phyloP scores from a whole-genome alignment of 2,113 vertebrate genomes.

The Prochilodus magdalenae region DNA sequence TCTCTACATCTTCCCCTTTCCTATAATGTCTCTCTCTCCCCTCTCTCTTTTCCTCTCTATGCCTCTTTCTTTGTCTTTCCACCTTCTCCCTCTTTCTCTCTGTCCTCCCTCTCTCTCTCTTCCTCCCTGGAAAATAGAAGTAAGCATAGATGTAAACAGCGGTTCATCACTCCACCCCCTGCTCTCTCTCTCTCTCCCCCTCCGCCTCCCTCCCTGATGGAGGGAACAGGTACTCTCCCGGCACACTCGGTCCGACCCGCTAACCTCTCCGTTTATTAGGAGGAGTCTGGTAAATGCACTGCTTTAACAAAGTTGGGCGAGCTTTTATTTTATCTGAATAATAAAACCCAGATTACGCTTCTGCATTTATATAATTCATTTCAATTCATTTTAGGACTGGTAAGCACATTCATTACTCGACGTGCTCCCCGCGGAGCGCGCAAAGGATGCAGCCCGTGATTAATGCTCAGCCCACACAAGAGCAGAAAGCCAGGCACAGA shows the following conservation, averaged over 20 bases:
- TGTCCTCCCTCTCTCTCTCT: too few relatives aligned
- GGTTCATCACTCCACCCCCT: too few relatives aligned
- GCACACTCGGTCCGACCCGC: neutral
- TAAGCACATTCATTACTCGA: constrained; percentile 56
- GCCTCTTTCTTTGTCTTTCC: too few relatives aligned
- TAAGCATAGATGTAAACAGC: too few relatives aligned
- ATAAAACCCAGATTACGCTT: constrained; percentile 38
- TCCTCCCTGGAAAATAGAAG: too few relatives aligned
- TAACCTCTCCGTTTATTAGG: constrained; percentile 8
- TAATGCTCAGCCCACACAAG: constrained; percentile 59
- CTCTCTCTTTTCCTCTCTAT: too few relatives aligned
- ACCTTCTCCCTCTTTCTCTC: too few relatives aligned
- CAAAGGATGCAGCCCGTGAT: constrained; percentile 53
- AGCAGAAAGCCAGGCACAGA: constrained; percentile 52
- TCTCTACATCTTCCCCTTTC: neutral
- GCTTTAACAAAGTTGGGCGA: neutral
- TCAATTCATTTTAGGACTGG: constrained; percentile 41
- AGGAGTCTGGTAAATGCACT: neutral
- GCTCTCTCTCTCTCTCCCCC: neutral
- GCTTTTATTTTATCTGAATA: constrained; percentile 19
- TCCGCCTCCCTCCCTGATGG: neutral
- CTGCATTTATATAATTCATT: constrained; percentile 46
- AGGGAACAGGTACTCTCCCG: too few relatives aligned
- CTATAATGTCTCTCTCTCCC: neutral
- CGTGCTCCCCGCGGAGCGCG: constrained; percentile 42